Evolutionary conservation across 1,140 invertebrate species (phyloP).

Genomic region (Hermatobates lingyangjiaoensis): DNA sequence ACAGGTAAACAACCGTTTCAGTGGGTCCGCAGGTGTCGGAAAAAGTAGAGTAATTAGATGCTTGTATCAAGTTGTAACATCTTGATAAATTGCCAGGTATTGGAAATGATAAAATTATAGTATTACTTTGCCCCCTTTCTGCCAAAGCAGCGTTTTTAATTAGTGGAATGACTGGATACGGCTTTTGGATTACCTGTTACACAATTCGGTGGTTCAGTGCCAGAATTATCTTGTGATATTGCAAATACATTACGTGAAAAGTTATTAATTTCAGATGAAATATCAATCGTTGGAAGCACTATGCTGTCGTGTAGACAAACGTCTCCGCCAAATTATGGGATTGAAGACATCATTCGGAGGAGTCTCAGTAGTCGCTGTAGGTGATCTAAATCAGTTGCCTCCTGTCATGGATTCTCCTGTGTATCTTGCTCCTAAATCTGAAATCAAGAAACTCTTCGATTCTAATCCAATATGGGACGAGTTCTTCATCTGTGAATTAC

Average conservation of each 20-base stretch:
- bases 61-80: not conserved
- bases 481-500: conserved; percentile 9
- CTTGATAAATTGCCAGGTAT: not conserved
- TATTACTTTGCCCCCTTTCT: not conserved
- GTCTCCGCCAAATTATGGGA: conserved; percentile 8
- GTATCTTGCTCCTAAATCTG: not conserved
- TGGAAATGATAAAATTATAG: not conserved
- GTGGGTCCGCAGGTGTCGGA: conserved; percentile 4
- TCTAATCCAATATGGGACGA: conserved; percentile 5
- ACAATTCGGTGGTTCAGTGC: not conserved
- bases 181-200: not conserved
- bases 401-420: conserved; percentile 10
- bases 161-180: conserved; percentile 3
- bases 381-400: conserved; percentile 14
- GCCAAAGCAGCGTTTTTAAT: not conserved
- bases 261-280: conserved; percentile 13
- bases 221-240: not conserved
- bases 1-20: not conserved
- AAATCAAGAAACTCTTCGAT: conserved; percentile 1
- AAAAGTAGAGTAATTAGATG: not conserved
- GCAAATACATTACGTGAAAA: not conserved
- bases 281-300: conserved; percentile 3
- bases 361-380: conserved; percentile 5
- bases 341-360: conserved; percentile 6
- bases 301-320: conserved; percentile 6